phyloP scores from a whole-genome alignment of 2,113 vertebrate species.

The Oryzias javanicus region DNA sequence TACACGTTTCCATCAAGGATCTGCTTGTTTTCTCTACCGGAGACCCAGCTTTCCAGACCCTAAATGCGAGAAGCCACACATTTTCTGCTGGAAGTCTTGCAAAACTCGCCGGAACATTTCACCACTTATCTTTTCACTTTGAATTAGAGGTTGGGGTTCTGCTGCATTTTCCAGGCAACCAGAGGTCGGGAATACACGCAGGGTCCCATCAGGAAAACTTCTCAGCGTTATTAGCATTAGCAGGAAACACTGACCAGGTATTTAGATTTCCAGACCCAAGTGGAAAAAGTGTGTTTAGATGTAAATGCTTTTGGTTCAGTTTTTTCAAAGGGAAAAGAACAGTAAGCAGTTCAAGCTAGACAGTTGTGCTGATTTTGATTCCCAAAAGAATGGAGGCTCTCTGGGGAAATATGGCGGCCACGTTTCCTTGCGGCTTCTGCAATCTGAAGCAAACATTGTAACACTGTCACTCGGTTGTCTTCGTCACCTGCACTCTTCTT shows the following conservation, averaged over 20 bases:
- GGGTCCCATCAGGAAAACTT: slow-evolving; percentile 51
- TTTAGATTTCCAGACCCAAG: slow-evolving; percentile 41
- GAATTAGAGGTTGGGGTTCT: slow-evolving; percentile 61
- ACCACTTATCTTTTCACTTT: slow-evolving; percentile 73
- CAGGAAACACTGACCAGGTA: slow-evolving; percentile 60
- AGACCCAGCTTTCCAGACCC: slow-evolving; percentile 5
- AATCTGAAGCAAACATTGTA: slow-evolving; percentile 42
- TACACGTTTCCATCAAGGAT: slow-evolving; percentile 27
- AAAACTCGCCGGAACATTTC: slow-evolving; percentile 56
- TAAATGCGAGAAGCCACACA: slow-evolving; percentile 41
- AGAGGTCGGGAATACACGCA: slow-evolving; percentile 35
- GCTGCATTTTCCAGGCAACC: slow-evolving; percentile 56
- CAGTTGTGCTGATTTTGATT: slow-evolving; percentile 1
- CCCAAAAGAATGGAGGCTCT: neutral
- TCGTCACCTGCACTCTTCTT: slow-evolving; percentile 62
- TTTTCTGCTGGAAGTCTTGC: slow-evolving; percentile 64
- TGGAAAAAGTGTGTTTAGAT: slow-evolving; percentile 50
- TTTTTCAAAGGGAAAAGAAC: slow-evolving; percentile 14
- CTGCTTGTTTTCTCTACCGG: slow-evolving; percentile 19
- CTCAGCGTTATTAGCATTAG: slow-evolving; percentile 60
- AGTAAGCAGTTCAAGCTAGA: neutral
- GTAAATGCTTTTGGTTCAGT: slow-evolving; percentile 32
- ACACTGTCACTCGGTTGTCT: slow-evolving; percentile 55
- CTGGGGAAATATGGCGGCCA: neutral
- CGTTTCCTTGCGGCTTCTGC: slow-evolving; percentile 30